Evolutionary conservation across 2,888 invertebrate species (phyloP).

Genomic region (Parnassius orleans): DNA sequence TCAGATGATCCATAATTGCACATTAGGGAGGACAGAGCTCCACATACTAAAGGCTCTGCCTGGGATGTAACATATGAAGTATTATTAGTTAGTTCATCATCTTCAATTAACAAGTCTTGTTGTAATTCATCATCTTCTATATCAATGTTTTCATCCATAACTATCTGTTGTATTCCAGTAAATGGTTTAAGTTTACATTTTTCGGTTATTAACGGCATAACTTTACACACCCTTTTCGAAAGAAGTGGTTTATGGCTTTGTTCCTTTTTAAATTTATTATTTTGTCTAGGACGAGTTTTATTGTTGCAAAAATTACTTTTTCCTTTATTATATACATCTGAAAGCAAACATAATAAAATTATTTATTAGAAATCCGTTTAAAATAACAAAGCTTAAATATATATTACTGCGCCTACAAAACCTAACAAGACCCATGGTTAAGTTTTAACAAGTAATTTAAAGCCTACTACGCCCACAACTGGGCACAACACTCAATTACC

Average conservation of each 20-base stretch:
- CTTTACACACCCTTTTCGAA: slow-evolving; percentile 33
- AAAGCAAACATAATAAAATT: slow-evolving; percentile 3
- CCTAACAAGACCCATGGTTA: no score
- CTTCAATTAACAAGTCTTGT: slow-evolving; percentile 51
- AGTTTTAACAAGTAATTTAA: no score
- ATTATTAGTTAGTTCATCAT: slow-evolving; percentile 41
- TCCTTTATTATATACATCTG: slow-evolving; percentile 14
- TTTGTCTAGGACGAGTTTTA: slow-evolving; percentile 5
- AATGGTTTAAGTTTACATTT: slow-evolving; percentile 68
- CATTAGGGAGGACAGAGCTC: slow-evolving; percentile 79
- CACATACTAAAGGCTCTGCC: slow-evolving; percentile 61
- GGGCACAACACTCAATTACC: no score
- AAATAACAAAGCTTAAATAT: no score
- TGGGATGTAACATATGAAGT: slow-evolving; percentile 25
- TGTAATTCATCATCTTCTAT: slow-evolving; percentile 33
- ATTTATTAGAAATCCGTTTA: background rate
- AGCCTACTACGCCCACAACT: no score
- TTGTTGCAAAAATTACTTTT: slow-evolving; percentile 6
- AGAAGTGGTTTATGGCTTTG: slow-evolving; percentile 5
- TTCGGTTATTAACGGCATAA: slow-evolving; percentile 39
- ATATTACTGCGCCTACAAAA: no score
- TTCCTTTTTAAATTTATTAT: slow-evolving; percentile 10
- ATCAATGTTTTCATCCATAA: slow-evolving; percentile 41
- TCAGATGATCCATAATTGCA: slow-evolving; percentile 80
- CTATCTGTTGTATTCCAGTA: slow-evolving; percentile 66